These are phyloP conservation scores for Tanytarsus gracilentus DNA, from an alignment of 2,888 invertebrate species.

Conservation along the genomic window DNA sequence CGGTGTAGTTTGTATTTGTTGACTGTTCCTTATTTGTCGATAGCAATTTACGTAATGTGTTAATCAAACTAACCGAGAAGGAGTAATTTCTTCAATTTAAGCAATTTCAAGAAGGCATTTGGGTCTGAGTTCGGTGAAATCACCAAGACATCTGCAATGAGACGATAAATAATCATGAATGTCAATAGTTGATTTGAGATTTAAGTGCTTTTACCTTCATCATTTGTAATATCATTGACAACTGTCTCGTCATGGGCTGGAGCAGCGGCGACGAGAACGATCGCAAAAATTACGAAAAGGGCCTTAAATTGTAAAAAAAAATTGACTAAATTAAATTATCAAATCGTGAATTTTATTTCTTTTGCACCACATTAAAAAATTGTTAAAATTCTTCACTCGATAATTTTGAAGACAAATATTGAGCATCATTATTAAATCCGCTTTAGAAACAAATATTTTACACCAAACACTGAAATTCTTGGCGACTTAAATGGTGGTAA, in stretches of 20 bases:
- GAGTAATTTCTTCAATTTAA: slow-evolving; percentile 9
- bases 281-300: neutral
- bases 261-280: neutral
- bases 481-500: slow-evolving; percentile 1
- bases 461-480: no score
- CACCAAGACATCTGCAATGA: neutral
- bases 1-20: no score
- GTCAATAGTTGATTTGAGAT: neutral
- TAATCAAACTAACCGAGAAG: slow-evolving; percentile 1
- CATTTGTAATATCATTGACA: slow-evolving; percentile 7
- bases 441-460: no score
- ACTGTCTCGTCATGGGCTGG: slow-evolving; percentile 14
- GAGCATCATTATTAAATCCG: neutral
- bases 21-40: no score
- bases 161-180: neutral
- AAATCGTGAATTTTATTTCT: no score
- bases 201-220: neutral
- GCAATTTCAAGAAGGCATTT: neutral
- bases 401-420: neutral
- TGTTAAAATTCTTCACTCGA: no score
- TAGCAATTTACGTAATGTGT: neutral
- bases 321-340: no score
- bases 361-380: no score
- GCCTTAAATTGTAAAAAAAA: slow-evolving; percentile 12
- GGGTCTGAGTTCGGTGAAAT: slow-evolving; percentile 1